Percentiles rank a stretch among this genome's conserved stretches.
These are phyloP conservation scores for Vanessa cardui DNA, from an alignment of 2,888 invertebrate species.

Conservation along the genomic window DNA sequence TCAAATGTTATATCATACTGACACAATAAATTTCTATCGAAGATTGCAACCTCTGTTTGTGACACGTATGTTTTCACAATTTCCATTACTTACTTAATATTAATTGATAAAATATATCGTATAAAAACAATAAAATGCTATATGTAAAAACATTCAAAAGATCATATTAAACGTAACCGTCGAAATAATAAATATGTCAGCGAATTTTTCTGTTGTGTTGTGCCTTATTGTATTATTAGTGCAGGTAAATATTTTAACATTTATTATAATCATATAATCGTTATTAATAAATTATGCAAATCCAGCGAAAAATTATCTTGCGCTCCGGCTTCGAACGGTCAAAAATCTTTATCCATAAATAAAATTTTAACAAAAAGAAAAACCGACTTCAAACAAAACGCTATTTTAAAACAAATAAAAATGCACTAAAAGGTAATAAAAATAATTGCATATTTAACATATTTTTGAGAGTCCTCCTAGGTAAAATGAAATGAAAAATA, in stretches of 20 bases:
- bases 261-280: slow-evolving; percentile 11
- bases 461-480: no score
- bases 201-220: not conserved
- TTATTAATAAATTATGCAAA: slow-evolving; percentile 22
- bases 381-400: no score
- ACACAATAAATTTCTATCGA: slow-evolving; percentile 3
- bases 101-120: not conserved
- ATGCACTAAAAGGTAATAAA: no score
- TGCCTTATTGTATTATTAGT: not conserved
- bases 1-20: not conserved
- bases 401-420: no score
- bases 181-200: not conserved
- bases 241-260: slow-evolving; percentile 3
- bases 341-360: no score
- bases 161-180: not conserved
- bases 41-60: not conserved
- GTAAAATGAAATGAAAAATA: no score
- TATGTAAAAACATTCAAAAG: not conserved
- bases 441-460: no score
- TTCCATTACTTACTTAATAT: not conserved
- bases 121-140: not conserved
- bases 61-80: slow-evolving; percentile 3
- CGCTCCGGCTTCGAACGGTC: no score
- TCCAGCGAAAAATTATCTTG: no score
- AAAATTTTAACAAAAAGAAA: no score